Evolutionary conservation across 2,797 vertebrate species (phyloP).

Genomic region (Eupleurogrammus muticus): DNA sequence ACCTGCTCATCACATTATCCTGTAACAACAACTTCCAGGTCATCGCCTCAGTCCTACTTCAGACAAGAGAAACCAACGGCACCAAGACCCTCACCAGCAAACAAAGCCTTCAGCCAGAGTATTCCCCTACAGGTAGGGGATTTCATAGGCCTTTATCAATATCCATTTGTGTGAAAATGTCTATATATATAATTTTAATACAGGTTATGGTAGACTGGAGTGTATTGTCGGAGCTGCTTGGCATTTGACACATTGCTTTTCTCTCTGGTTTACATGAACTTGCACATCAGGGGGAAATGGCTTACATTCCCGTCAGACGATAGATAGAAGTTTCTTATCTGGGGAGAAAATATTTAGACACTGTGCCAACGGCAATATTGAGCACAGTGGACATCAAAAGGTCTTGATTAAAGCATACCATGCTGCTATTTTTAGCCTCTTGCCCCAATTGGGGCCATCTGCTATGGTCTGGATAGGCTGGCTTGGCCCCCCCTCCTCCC

Average conservation of each 20-base stretch:
- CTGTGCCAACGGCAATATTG: slow-evolving; percentile 77
- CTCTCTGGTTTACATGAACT: slow-evolving; percentile 41
- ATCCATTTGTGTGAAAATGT: not conserved
- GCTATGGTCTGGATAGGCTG: slow-evolving; percentile 36
- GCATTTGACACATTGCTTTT: slow-evolving; percentile 38
- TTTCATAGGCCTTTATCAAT: not conserved
- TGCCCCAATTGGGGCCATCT: slow-evolving; percentile 71
- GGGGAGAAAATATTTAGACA: slow-evolving; percentile 68
- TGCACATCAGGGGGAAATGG: slow-evolving; percentile 45
- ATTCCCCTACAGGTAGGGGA: slow-evolving; percentile 91
- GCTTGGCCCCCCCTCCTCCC: slow-evolving; percentile 8
- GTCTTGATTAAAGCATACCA: slow-evolving; percentile 85
- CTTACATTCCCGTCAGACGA: slow-evolving; percentile 65
- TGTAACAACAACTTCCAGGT: slow-evolving; percentile 93
- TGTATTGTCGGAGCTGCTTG: slow-evolving; percentile 27
- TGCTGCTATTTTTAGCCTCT: slow-evolving; percentile 75
- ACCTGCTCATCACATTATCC: slow-evolving; percentile 93
- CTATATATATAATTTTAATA: not conserved
- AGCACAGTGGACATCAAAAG: slow-evolving; percentile 72
- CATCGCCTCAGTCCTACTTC: slow-evolving; percentile 93
- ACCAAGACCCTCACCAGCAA: slow-evolving; percentile 93
- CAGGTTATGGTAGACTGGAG: not conserved
- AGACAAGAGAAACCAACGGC: slow-evolving; percentile 90
- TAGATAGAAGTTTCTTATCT: slow-evolving; percentile 78
- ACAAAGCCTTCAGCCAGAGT: slow-evolving; percentile 88